Evolutionary conservation across 2,797 vertebrate species (phyloP).

Genomic region (Thaleichthys pacificus): DNA sequence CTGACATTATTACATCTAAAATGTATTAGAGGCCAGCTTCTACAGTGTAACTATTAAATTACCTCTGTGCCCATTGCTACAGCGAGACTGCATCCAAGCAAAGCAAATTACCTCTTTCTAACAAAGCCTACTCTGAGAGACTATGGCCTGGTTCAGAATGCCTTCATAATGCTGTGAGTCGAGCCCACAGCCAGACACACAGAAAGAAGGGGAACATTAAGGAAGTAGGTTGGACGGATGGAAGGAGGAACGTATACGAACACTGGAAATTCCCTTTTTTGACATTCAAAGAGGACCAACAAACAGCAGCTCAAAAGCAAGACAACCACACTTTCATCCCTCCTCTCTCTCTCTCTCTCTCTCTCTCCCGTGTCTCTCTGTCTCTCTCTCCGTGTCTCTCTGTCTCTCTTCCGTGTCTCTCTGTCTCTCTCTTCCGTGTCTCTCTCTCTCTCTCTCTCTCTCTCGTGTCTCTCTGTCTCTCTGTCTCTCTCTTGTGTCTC

Average conservation of each 20-base stretch:
- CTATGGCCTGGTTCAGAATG: neutral
- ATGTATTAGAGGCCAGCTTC: constrained; percentile 11
- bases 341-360: no score
- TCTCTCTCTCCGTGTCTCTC: neutral
- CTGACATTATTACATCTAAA: constrained; percentile 2
- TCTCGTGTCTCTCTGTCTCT: no score
- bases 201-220: neutral
- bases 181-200: no score
- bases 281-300: neutral
- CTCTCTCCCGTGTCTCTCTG: no score
- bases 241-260: neutral
- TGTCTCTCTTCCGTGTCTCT: neutral
- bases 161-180: neutral
- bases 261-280: no score
- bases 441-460: neutral
- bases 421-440: no score
- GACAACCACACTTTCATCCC: neutral
- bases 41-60: constrained; percentile 47
- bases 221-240: no score
- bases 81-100: constrained; percentile 19
- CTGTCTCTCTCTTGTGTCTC: no score
- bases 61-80: constrained; percentile 38
- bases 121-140: neutral
- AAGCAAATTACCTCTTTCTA: constrained; percentile 14
- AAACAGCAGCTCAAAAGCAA: neutral